Conservation (phyloP, 2,113 vertebrate genomes). For the Amphiprion percula region DNA sequence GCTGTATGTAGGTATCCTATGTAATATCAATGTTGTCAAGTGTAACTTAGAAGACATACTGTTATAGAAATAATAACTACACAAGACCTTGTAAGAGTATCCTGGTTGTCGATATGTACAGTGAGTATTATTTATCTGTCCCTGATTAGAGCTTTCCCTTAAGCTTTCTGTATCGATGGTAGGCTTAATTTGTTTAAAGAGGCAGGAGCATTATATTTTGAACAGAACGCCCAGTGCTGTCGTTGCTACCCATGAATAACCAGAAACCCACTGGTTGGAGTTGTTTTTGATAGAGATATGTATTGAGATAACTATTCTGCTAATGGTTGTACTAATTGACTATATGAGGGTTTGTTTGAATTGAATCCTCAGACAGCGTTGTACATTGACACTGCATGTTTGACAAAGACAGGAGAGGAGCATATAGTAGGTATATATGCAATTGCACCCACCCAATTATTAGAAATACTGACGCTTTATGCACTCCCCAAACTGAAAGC, state of each 20-base stretch:
- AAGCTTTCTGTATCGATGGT: constrained; percentile 65
- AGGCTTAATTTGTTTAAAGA: constrained; percentile 38
- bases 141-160: constrained; percentile 61
- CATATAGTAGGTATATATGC: constrained; percentile 78
- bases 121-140: constrained; percentile 70
- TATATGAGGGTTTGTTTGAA: constrained; percentile 24
- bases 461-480: constrained; percentile 77
- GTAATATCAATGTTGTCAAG: constrained; percentile 78
- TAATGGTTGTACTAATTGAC: constrained; percentile 31
- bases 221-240: constrained; percentile 40
- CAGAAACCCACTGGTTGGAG: constrained; percentile 52
- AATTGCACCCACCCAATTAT: constrained; percentile 61
- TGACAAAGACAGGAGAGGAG: constrained; percentile 63
- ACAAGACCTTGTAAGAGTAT: constrained; percentile 57
- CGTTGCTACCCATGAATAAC: constrained; percentile 24
- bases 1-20: constrained; percentile 57
- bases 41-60: constrained; percentile 72
- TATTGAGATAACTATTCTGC: constrained; percentile 44
- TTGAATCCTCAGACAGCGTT: constrained; percentile 35
- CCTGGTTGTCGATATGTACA: constrained; percentile 75
- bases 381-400: constrained; percentile 61
- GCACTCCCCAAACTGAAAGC: constrained; percentile 77
- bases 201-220: constrained; percentile 56
- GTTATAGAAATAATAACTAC: constrained; percentile 58
- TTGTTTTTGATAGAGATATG: constrained; percentile 48